Evolutionary conservation across 2,113 vertebrate species (phyloP).

Genomic region (Morphnarchus princeps): DNA sequence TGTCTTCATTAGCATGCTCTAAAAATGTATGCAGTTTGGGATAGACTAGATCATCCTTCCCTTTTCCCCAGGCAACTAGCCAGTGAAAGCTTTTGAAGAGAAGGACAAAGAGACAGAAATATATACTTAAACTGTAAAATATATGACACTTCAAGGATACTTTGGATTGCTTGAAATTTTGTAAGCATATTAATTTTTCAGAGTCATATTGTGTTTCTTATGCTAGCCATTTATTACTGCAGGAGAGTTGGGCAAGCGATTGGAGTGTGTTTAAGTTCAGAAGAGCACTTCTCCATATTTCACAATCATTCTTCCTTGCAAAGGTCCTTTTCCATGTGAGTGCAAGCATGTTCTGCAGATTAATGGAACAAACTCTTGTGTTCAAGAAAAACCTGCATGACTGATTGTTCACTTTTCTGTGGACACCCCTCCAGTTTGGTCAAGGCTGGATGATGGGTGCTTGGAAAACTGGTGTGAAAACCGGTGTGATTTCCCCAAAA

Average conservation of each 20-base stretch:
- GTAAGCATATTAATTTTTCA: slow-evolving; percentile 56
- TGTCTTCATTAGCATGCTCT: not conserved
- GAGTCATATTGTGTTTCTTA: not conserved
- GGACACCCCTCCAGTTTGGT: not conserved
- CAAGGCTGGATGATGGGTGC: not conserved
- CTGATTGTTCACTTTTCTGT: not conserved
- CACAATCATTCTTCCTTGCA: not conserved
- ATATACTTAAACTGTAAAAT: slow-evolving; percentile 59
- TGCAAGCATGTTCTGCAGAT: not conserved
- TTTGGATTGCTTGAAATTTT: slow-evolving; percentile 57
- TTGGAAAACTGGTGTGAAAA: not conserved
- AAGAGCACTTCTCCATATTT: not conserved
- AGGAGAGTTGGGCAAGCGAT: not conserved
- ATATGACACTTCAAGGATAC: slow-evolving; percentile 59
- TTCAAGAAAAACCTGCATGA: not conserved
- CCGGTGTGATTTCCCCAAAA: not conserved
- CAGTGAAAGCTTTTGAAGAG: slow-evolving; percentile 58
- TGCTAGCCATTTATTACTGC: not conserved
- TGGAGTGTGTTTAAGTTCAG: slow-evolving; percentile 36
- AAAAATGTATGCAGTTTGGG: not conserved
- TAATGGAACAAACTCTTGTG: not conserved
- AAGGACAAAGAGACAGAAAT: slow-evolving; percentile 22
- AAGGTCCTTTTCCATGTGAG: not conserved
- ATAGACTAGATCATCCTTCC: not conserved
- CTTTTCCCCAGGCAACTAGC: slow-evolving; percentile 42